Evolutionary conservation across 2,113 vertebrate species (phyloP).

Genomic region (Apodemus speciosus): DNA sequence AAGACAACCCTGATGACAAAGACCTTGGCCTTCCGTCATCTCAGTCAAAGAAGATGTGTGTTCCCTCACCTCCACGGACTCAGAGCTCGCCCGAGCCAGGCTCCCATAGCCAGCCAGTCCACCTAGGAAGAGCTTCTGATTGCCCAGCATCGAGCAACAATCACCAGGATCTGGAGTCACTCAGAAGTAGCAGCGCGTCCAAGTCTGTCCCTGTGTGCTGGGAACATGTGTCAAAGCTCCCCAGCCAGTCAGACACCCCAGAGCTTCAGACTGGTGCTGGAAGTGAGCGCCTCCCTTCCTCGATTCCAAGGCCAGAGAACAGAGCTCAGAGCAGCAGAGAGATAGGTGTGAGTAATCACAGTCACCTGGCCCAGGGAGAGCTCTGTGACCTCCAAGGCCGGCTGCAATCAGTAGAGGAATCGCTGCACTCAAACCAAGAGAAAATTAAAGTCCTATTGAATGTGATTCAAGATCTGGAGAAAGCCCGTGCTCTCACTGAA

Average conservation of each 20-base stretch:
- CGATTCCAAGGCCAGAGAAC: constrained; percentile 77
- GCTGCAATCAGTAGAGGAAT: constrained; percentile 95
- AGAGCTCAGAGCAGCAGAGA: constrained; percentile 74
- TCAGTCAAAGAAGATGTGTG: constrained; percentile 68
- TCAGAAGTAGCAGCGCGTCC: constrained; percentile 38
- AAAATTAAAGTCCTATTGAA: constrained; percentile 99
- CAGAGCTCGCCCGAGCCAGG: constrained; percentile 71
- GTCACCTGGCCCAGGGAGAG: constrained; percentile 81
- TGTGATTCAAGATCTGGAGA: constrained; percentile 99
- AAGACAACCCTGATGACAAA: constrained; percentile 75
- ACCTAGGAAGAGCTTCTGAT: constrained; percentile 62
- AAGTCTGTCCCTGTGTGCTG: constrained; percentile 42
- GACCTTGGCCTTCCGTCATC: constrained; percentile 68
- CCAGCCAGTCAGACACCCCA: constrained; percentile 66
- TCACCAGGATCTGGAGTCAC: constrained; percentile 36
- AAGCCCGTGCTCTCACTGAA: constrained; percentile 96
- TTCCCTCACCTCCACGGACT: constrained; percentile 75
- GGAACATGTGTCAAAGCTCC: constrained; percentile 55
- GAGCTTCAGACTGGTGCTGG: constrained; percentile 77
- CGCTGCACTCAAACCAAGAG: constrained; percentile 95
- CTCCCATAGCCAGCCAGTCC: constrained; percentile 69
- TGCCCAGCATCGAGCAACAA: background rate
- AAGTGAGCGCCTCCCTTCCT: constrained; percentile 72
- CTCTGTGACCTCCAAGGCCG: constrained; percentile 90
- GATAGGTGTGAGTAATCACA: constrained; percentile 79